Evolutionary conservation across 2,888 invertebrate species (phyloP).

Genomic region (Podabrus alpinus): DNA sequence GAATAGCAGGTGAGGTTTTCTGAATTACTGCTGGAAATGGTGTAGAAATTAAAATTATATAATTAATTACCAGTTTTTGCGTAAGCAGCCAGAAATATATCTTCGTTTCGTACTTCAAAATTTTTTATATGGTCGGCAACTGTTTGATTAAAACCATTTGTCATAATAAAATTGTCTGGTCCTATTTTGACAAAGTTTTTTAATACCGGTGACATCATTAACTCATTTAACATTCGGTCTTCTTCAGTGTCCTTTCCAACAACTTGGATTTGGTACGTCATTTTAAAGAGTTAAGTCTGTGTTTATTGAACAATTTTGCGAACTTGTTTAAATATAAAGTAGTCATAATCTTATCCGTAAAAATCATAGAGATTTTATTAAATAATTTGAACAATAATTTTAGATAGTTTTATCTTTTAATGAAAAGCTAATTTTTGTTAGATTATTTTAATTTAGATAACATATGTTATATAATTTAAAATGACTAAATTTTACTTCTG

Average conservation of each 20-base stretch:
- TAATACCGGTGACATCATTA: background rate
- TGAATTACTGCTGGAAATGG: no score
- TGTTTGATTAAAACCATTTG: background rate
- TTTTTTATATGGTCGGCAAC: constrained; percentile 51
- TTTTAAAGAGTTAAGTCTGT: background rate
- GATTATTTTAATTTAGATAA: no score
- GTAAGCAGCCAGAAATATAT: constrained; percentile 61
- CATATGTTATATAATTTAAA: no score
- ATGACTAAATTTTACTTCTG: no score
- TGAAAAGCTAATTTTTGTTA: no score
- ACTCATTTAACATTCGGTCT: background rate
- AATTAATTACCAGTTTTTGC: constrained; percentile 60
- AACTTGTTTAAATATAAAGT: no score
- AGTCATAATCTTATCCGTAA: no score
- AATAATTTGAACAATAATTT: no score
- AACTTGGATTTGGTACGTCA: background rate
- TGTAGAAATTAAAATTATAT: constrained; percentile 12
- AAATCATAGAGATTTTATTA: no score
- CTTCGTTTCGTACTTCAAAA: constrained; percentile 57
- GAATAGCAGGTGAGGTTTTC: no score
- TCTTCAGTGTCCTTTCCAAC: background rate
- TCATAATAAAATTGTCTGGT: background rate
- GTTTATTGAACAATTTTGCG: no score
- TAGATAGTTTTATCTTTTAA: no score
- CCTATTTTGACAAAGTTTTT: background rate